Evolutionary conservation across 2,797 vertebrate species (phyloP), one percentile per base, ranked within the genome.

Genomic region (Gouania willdenowi): DNA sequence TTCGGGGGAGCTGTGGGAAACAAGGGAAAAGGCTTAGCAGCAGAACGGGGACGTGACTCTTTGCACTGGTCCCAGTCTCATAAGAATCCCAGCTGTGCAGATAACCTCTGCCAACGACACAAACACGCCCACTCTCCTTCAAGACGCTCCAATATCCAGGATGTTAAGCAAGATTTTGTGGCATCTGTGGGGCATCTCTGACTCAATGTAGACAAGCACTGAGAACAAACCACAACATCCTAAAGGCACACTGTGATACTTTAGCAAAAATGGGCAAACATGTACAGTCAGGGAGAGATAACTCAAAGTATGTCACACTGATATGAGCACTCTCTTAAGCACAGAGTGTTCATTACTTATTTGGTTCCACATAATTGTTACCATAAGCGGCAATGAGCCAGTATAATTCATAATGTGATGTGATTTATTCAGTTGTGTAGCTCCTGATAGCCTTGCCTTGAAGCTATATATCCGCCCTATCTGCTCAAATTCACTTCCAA

Each of bases 351-450:
- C 12, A 71, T 67, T 66, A 80, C 54, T 55, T 41, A 35, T 52
- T 1, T 1, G 45, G 35, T 81, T 76, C 43, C 72, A 81, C 63
- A 46, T 69, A 65, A 76, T 71, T 77, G 75, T 62, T 74, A 77
- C 39, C 43, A 57, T 55, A 57, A 70, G 44, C 17, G 50, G 39
- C 1, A 9, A 50, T 51, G 51, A 81, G 48, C 79, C 61, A 46
- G 59, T 41, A 37, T 46, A 47, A 51, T 51, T 56, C 32, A 61
- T 14, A 55, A 56, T 65, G 26, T 26, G 27, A n/a, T 18, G 22
- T 26, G 38, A 45, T 36, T 67, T 25, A 20, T 54, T 66, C 55
- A 56, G 57, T 35, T 41, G 43, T 33, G 27, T 26, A 34, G 28
- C 31, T 58, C 59, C 41, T 32, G 44, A 57, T 54, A 33, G 36